Base-by-base conservation (phyloP, 2,797 vertebrate genomes). In the Geotrypetes seraphini region DNA sequence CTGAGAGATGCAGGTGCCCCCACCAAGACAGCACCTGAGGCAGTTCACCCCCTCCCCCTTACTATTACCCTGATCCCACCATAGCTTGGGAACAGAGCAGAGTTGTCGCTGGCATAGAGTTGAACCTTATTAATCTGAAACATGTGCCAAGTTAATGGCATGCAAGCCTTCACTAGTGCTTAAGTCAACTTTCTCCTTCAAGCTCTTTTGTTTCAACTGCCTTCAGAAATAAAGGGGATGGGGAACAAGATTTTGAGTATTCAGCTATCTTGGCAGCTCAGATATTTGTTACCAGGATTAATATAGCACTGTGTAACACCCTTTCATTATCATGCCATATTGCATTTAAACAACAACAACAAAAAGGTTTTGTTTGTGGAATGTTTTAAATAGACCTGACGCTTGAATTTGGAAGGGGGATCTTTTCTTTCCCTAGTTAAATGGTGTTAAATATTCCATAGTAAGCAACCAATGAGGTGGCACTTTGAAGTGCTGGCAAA, bases 51-150 rank as follows among this genome's bases (percentile, higher is more conserved):
- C n/a, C n/a, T n/a, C n/a, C n/a, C n/a, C n/a, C n/a, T n/a, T n/a
- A n/a, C n/a, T n/a, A n/a, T n/a, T n/a, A n/a, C n/a, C n/a, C n/a
- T n/a, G n/a, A n/a, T n/a, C n/a, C n/a, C n/a, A n/a, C n/a, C n/a
- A n/a, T n/a, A n/a, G n/a, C n/a, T n/a, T n/a, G n/a, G n/a, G n/a
- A n/a, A n/a, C n/a, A n/a, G n/a, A n/a, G n/a, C n/a, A n/a, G n/a
- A n/a, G n/a, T n/a, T n/a, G 46, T 46, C 44, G 40, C 31, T 31
- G 22, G 28, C n/a, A 12, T 11, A 10, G 26, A 21, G 12, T 28
- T 57, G 41, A 51, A 55, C 29, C 28, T 50, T 47, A 53, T 50
- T 61, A 57, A 57, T 39, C 49, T 39, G 39, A 37, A 36, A 31
- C 52, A 25, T 36, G 57, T 66, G 33, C 37, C 33, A 31, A 35